Conservation (phyloP, 2,113 vertebrate species). For the Scomber scombrus region DNA sequence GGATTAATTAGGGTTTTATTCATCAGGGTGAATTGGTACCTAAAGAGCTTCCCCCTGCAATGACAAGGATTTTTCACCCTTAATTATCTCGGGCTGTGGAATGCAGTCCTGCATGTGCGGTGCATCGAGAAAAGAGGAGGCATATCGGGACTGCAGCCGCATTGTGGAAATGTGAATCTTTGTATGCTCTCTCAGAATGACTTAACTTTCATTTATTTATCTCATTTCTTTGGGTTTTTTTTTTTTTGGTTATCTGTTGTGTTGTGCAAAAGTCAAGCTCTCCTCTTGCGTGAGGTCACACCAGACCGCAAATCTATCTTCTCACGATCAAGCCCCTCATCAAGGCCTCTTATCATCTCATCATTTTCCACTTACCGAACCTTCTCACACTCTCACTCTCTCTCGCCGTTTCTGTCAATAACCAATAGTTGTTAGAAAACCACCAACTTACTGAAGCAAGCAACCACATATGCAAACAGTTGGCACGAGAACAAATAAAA, state of each 20-base stretch:
- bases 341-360: conserved; percentile 67
- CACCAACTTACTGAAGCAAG: conserved; percentile 9
- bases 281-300: conserved; percentile 25
- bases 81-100: conserved; percentile 75
- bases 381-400: conserved; percentile 38
- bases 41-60: conserved; percentile 80
- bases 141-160: conserved; percentile 33
- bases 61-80: conserved; percentile 81
- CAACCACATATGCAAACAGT: conserved; percentile 19
- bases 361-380: conserved; percentile 73
- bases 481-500: conserved; percentile 22
- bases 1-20: conserved; percentile 86
- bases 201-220: conserved; percentile 28
- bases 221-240: conserved; percentile 12
- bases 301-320: conserved; percentile 62
- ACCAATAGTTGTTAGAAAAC: conserved; percentile 42
- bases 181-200: background rate
- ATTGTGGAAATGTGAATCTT: conserved; percentile 49
- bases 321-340: conserved; percentile 57
- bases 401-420: conserved; percentile 13
- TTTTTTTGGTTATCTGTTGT: conserved; percentile 6
- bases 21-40: conserved; percentile 82
- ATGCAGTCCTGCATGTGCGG: conserved; percentile 54
- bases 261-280: conserved; percentile 7
- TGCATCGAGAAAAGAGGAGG: conserved; percentile 18